Base-by-base conservation (phyloP, 2,888 invertebrate genomes). In the Argyresthia goedartella region DNA sequence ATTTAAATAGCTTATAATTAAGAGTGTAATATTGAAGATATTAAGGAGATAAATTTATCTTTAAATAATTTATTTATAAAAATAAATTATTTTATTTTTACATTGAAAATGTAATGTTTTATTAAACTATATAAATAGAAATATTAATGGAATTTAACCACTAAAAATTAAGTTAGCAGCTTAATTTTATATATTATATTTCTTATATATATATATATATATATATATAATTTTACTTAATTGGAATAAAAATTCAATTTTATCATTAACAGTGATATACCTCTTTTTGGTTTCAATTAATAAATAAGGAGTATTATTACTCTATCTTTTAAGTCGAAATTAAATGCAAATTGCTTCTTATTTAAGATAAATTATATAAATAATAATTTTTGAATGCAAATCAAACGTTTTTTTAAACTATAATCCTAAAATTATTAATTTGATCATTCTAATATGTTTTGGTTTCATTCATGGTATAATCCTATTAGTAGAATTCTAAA, bases 251-350 rank as follows among this genome's bases (percentile, higher is more conserved):
- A 52, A 71, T 80, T 88, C 89, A 89, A 68, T 89, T 56, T 57
- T 88, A 88, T 89, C 85, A 90, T 90, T 90, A 90, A 90, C 89
- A 90, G 87, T 89, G 87, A 89, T 87, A 88, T 78, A 88, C 90
- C 89, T 89, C 88, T 88, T 55, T 75, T 88, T 88, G 87, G 87
- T 82, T 88, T 88, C 80, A 87, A 86, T 86, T 81, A 84, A 78
- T 50, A 76, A 79, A 81, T 87, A 88, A 85, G 85, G 88, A 85
- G 87, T 84, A 64, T 71, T 65, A 61, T 76, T 7, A 36, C 72
- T 72, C 76, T 64, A 54, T 72, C 67, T 78, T 80, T 80, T 80
- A 79, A 76, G 77, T 77, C 77, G 76, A 79, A 78, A 79, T 77
- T 78, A 77, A 79, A 78, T 72, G 76, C 76, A 48, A 50, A 60